phyloP scores from a whole-genome alignment of 2,113 vertebrate species.

The Cyanistes caeruleus region DNA sequence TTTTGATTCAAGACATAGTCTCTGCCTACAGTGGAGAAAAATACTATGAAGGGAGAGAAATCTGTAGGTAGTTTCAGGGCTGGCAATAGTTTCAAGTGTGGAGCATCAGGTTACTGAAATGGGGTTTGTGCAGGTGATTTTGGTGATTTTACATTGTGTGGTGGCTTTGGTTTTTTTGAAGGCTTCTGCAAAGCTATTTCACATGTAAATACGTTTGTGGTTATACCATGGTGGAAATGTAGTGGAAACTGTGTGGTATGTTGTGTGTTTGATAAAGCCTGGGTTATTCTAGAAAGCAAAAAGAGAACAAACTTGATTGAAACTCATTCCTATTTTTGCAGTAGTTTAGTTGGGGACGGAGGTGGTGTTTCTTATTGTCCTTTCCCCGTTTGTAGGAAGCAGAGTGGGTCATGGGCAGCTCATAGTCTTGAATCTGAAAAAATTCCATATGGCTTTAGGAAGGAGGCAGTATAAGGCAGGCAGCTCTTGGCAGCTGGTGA shows the following conservation, averaged over 20 bases:
- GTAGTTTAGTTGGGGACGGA: not conserved
- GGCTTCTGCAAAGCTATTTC: not conserved
- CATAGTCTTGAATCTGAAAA: not conserved
- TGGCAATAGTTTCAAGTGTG: not conserved
- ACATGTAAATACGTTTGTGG: not conserved
- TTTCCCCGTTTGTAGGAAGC: not conserved
- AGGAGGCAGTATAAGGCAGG: not conserved
- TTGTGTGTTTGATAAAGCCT: not conserved
- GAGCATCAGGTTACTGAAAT: not conserved
- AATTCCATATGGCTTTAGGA: not conserved
- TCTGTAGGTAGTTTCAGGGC: not conserved
- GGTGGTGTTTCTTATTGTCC: rapidly evolving
- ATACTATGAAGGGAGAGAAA: not conserved
- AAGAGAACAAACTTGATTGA: not conserved
- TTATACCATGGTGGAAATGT: not conserved
- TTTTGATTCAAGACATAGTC: not conserved
- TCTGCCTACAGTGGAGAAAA: not conserved
- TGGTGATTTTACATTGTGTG: not conserved
- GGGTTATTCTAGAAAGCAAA: not conserved
- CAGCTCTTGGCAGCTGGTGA: not conserved
- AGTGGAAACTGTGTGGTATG: not conserved
- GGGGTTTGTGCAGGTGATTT: not conserved
- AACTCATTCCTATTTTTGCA: not conserved
- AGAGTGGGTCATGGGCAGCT: not conserved
- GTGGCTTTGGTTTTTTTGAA: not conserved